These are phyloP conservation scores for Nemapogon koenigi DNA, from an alignment of 2,888 invertebrate species.

Conservation along the genomic window DNA sequence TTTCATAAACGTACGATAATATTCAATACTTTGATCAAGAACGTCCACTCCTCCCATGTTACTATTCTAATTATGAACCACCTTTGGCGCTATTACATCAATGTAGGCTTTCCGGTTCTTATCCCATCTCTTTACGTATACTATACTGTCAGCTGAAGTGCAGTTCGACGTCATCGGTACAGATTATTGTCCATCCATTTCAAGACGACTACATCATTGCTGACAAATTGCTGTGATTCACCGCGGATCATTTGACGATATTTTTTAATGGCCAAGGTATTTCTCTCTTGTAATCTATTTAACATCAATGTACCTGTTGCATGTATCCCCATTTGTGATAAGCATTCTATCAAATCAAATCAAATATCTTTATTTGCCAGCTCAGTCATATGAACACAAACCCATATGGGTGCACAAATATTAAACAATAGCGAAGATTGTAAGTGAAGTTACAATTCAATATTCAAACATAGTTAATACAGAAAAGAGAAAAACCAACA, in stretches of 20 bases:
- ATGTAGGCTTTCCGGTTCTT: slow-evolving; percentile 15
- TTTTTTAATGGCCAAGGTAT: slow-evolving; percentile 7
- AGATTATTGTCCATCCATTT: slow-evolving; percentile 18
- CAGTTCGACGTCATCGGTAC: slow-evolving; percentile 18
- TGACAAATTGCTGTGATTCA: slow-evolving; percentile 11
- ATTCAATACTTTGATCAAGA: slow-evolving; percentile 20
- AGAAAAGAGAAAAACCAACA: too few relatives aligned
- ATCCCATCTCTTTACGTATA: slow-evolving; percentile 17
- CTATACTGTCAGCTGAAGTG: slow-evolving; percentile 9
- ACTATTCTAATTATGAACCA: slow-evolving; percentile 18
- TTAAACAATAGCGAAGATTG: too few relatives aligned
- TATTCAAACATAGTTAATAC: too few relatives aligned
- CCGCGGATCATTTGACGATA: slow-evolving; percentile 9
- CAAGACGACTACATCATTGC: slow-evolving; percentile 12
- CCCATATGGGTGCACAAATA: too few relatives aligned
- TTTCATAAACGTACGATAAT: slow-evolving; percentile 23
- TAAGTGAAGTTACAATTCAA: too few relatives aligned
- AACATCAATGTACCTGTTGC: slow-evolving; percentile 11
- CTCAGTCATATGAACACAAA: too few relatives aligned
- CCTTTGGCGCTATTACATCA: slow-evolving; percentile 17
- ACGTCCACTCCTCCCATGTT: slow-evolving; percentile 17
- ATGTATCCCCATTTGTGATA: too few relatives aligned
- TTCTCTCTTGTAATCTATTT: slow-evolving; percentile 10
- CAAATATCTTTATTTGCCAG: too few relatives aligned
- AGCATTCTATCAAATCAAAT: too few relatives aligned